A percentile compares a stretch with the other conserved stretches of the same genome.
Evolutionary conservation across 2,888 invertebrate species (phyloP).

Genomic region (Fragum sueziense): DNA sequence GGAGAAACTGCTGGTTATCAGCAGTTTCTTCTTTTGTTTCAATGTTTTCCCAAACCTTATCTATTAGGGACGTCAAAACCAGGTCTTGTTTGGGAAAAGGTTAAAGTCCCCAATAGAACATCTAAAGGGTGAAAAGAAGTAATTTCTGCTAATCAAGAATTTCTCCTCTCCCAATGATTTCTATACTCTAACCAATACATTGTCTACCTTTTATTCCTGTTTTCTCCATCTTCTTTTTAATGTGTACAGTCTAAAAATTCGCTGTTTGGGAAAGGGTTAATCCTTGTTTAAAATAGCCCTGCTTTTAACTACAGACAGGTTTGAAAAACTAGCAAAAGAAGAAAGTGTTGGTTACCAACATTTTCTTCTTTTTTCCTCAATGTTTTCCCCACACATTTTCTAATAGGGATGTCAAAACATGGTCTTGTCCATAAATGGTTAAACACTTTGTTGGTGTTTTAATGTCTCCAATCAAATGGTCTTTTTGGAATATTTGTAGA

Average conservation of each 20-base stretch:
- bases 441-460: not conserved
- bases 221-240: not conserved
- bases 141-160: not conserved
- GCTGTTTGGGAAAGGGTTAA: not conserved
- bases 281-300: not conserved
- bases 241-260: not conserved
- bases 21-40: no score
- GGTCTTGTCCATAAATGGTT: no score
- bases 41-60: no score
- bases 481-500: not conserved
- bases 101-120: no score
- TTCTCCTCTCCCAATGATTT: not conserved
- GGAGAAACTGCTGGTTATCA: no score
- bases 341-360: not conserved
- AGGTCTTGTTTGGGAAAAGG: no score
- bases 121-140: not conserved
- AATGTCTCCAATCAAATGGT: not conserved
- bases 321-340: not conserved
- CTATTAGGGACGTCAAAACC: no score
- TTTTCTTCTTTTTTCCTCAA: no score
- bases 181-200: not conserved
- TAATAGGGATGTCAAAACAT: no score
- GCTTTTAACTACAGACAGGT: not conserved
- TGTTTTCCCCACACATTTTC: no score
- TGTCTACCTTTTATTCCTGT: not conserved